Base-by-base conservation (phyloP, 2,888 invertebrate species). In the Sepioteuthis lessoniana region DNA sequence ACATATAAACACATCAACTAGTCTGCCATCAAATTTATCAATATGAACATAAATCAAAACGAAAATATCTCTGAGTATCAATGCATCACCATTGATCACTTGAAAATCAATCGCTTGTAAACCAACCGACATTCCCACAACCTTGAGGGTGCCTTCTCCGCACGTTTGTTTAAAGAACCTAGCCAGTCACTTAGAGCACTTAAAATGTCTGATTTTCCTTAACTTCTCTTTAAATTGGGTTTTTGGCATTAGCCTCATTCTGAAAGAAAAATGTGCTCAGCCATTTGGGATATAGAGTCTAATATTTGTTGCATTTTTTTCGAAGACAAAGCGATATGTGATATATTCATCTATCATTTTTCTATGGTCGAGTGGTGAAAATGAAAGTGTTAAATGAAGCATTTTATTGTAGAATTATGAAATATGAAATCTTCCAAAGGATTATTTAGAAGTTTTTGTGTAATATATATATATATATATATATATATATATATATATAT, bases 31-130 rank as follows among this genome's bases (percentile, higher is more conserved):
- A 76, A 76, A 76, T 76, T 76, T 76, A 76, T 76, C 76, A 76
- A 76, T 76, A 76, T 76, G 76, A 76, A 76, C 76, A 76, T 76
- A 76, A 76, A 76, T 76, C 76, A 76, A 35, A 76, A n/a, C 76
- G n/a, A 76, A 76, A 76, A 76, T 76, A 76, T 76, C 76, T 76
- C n/a, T n/a, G n/a, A 76, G n/a, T 76, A 76, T 76, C 76, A n/a
- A 76, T 76, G n/a, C 76, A 76, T 76, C 76, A 76, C n/a, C 76
- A 76, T 76, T 76, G 76, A 76, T n/a, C 76, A 76, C n/a, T n/a
- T 35, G n/a, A n/a, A 76, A 76, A 76, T 76, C 76, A 76, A 76
- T 76, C n/a, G 76, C n/a, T n/a, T 5, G 76, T 76, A n/a, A n/a
- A 3, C 76, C 76, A 76, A 76, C 76, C 76, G 76, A 76, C n/a